phyloP scores from a whole-genome alignment of 1,140 invertebrate species.

The Drosophila yakuba region DNA sequence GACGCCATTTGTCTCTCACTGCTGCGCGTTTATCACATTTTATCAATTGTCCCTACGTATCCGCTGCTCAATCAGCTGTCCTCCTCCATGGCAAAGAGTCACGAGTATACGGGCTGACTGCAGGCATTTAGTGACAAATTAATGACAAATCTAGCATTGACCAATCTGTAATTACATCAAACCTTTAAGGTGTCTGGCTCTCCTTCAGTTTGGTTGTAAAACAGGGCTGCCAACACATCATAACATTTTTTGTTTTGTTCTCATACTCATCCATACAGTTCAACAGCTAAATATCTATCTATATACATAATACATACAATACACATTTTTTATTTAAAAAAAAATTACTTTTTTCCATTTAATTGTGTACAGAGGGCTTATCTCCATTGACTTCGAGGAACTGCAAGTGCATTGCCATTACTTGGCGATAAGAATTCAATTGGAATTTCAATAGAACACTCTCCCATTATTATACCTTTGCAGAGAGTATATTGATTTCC shows the following conservation, averaged over 20 bases:
- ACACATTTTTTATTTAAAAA: too few relatives aligned
- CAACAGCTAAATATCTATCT: too few relatives aligned
- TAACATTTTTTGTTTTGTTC: too few relatives aligned
- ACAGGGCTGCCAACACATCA: slow-evolving; percentile 3
- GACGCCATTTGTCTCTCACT: slow-evolving; percentile 73
- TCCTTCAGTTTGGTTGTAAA: background rate
- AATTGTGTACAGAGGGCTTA: too few relatives aligned
- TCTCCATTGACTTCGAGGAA: background rate
- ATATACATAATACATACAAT: too few relatives aligned
- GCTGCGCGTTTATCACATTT: slow-evolving; percentile 73
- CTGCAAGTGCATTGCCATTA: background rate
- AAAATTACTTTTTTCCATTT: too few relatives aligned
- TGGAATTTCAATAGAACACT: background rate
- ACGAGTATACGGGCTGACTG: slow-evolving; percentile 1
- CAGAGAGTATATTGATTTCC: too few relatives aligned
- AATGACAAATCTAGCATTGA: slow-evolving; percentile 82
- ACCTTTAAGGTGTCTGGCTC: slow-evolving; percentile 21
- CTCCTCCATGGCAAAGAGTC: slow-evolving; percentile 1
- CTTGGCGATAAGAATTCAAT: background rate
- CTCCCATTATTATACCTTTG: background rate
- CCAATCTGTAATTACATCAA: slow-evolving; percentile 83
- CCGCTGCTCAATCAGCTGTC: slow-evolving; percentile 73
- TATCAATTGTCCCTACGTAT: slow-evolving; percentile 81
- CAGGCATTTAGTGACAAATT: slow-evolving; percentile 70
- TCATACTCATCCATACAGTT: too few relatives aligned